Base-by-base conservation (phyloP, 2,888 invertebrate species). In the Sarcophaga variegata region DNA sequence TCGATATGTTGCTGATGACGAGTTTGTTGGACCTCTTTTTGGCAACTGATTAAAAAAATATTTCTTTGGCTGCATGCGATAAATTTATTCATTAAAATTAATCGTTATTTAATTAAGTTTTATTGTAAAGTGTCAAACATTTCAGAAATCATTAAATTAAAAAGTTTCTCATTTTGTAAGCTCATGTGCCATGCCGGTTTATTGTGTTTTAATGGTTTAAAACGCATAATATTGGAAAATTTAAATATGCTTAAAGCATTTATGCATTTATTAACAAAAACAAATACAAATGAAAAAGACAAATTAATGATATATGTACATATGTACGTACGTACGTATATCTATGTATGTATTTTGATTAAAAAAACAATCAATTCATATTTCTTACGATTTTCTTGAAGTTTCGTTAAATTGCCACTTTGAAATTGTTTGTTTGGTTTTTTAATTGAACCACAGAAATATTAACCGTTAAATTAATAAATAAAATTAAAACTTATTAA, bases 41-140 rank as follows among this genome's bases (percentile, higher is more conserved):
- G 64, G 59, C 77, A 64, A 60, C 66, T 81, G 70, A 74, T 20
- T 37, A 37, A 37, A 37, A 37, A 37, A 37, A 37, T 37, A 10
- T 37, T 8, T 60, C 47, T 47, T 67, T 20, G 3, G 47, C 37
- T 37, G 17, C 67, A 63, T 70, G 20, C 70, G 47, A 81, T 22
- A 66, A 47, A 60, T 64, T 25, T 47, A 64, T 71, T 60, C 49
- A 75, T 75, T 83, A 67, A 81, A 69, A 75, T 81, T 78, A 84
- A 84, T 84, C 37, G 78, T 25, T 87, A 75, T 81, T 87, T 87
- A 87, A 87, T 87, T 84, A 81, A 84, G 81, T 78, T 87, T 84
- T 84, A 71, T 79, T 81, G 81, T 87, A 66, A 75, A 22, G 78
- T 79, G 87, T 87, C 84, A 79, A 76, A 47, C 62, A 75, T 83